Base-by-base conservation (phyloP, 1,140 invertebrate genomes). In the Apolygus lucorum region DNA sequence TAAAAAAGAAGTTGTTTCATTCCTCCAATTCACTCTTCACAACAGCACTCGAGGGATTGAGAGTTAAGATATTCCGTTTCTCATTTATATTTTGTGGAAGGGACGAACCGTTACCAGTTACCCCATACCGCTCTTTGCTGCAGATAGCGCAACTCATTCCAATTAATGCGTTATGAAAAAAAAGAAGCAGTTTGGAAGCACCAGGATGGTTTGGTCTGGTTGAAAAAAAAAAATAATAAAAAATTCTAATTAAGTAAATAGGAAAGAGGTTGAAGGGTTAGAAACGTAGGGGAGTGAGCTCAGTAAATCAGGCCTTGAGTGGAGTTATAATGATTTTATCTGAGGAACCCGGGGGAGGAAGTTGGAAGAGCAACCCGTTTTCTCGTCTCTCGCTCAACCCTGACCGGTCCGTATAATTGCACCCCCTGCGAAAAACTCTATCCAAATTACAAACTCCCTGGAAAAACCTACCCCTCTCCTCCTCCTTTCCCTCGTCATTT, bases 321-420 rank as follows among this genome's bases (percentile, higher is more conserved):
- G 54, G 54, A 59, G 54, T 59, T 59, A 59, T 59, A 59, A 59
- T 59, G 54, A 59, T 59, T 59, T 59, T 59, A 59, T 59, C 54
- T 59, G 54, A 59, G 54, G 22, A 59, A 24, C 11, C 2, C 8
- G 54, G 54, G 54, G 22, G 22, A 11, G 54, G 54, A 59, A 59
- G 4, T 17, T n/a, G n/a, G n/a, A n/a, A 42, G 34, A 42, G 34
- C 34, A 42, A 42, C 4, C 22, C 54, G 54, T 59, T 59, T 59
- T 59, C 54, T 59, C 54, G 8, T 59, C 22, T 59, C 54, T 59
- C 17, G 34, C 34, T 17, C 34, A 8, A n/a, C 4, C 22, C 22
- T 11, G 54, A 59, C 54, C 11, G 22, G 22, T 21, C 22, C 54
- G 54, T 59, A 59, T 59, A 59, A 59, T 59, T 59, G 54, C 54